Percentiles rank a stretch among this genome's conserved stretches.
These are phyloP conservation scores for Mionectes macconnelli DNA, from an alignment of 2,113 vertebrate genomes.

Conservation along the genomic window DNA sequence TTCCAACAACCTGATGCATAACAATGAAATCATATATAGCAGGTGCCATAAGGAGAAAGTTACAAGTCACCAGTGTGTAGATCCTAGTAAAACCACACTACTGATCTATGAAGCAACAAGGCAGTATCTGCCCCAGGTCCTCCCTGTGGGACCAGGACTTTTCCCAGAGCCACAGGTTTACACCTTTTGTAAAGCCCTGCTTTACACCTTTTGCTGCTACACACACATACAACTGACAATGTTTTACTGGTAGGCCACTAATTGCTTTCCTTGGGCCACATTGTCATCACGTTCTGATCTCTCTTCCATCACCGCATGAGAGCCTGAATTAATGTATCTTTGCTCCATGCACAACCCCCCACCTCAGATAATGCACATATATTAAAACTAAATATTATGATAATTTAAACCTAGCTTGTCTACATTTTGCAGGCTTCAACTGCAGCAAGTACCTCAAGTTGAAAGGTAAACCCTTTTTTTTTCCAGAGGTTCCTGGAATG, in stretches of 20 bases:
- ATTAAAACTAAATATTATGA: background rate
- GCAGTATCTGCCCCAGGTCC: background rate
- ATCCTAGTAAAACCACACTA: fast-evolving
- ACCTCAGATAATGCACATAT: background rate
- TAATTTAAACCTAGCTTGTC: background rate
- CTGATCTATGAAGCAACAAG: background rate
- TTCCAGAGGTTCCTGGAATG: background rate
- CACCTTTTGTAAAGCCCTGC: too few relatives aligned
- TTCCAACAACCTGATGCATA: background rate
- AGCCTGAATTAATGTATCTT: background rate
- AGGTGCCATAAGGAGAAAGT: background rate
- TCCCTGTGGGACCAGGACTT: background rate
- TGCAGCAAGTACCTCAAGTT: background rate
- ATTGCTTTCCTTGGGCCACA: background rate
- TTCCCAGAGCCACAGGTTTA: fast-evolving
- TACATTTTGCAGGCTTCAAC: background rate
- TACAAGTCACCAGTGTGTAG: fast-evolving
- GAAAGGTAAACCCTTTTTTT: background rate
- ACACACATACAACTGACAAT: fast-evolving
- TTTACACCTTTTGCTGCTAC: background rate
- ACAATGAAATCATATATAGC: background rate
- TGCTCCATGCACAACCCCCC: background rate
- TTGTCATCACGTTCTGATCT: fast-evolving
- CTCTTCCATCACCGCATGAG: fast-evolving
- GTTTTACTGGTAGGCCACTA: background rate